Evolutionary conservation across 2,113 vertebrate genomes (phyloP).

Genomic region (Sialia sialis): DNA sequence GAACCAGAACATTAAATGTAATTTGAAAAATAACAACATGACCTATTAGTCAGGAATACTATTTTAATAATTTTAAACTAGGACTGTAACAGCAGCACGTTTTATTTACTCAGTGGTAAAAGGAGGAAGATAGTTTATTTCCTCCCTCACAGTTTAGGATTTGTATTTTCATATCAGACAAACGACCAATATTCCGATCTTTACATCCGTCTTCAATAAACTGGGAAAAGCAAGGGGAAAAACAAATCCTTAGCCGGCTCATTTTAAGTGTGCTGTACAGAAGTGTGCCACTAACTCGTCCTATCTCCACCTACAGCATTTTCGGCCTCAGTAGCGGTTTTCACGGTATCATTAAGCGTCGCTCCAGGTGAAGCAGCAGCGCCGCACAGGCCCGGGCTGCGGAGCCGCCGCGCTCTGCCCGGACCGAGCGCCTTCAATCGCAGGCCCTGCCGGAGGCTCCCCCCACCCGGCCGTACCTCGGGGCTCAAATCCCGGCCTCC

Average conservation of each 20-base stretch:
- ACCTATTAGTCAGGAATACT: background rate
- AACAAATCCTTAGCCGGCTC: background rate
- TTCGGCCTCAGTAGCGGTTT: rapidly evolving
- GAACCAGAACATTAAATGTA: background rate
- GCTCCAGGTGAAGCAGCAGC: background rate
- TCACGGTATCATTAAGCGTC: rapidly evolving
- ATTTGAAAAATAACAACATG: background rate
- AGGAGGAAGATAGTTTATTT: background rate
- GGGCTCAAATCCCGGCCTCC: background rate
- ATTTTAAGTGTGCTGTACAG: rapidly evolving
- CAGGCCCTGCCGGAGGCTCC: background rate
- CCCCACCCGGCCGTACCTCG: background rate
- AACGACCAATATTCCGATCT: background rate
- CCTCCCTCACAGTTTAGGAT: too few species aligned
- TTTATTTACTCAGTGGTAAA: background rate
- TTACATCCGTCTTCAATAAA: rapidly evolving
- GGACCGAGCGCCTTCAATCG: background rate
- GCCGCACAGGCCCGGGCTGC: background rate
- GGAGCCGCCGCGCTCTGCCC: background rate
- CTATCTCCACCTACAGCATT: rapidly evolving
- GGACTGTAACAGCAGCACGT: rapidly evolving
- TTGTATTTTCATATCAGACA: rapidly evolving
- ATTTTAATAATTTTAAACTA: background rate
- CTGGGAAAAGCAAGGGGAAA: background rate
- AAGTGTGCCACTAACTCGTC: background rate